These are phyloP conservation scores for Periplaneta americana DNA, from an alignment of 1,140 invertebrate species.

Conservation along the genomic window DNA sequence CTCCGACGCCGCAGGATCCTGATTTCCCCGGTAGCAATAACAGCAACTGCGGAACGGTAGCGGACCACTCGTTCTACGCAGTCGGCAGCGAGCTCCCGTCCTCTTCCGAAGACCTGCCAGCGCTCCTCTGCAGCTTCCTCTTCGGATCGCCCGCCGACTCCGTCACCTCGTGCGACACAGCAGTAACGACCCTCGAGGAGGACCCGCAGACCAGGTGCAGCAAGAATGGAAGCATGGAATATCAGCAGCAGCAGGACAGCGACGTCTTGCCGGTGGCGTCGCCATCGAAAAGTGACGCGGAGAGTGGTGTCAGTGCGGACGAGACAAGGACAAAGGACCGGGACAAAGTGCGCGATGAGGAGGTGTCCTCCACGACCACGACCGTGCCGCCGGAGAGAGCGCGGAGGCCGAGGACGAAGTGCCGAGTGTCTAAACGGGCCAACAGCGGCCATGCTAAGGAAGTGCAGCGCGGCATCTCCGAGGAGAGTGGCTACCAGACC, in stretches of 20 bases:
- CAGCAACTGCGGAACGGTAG: not conserved
- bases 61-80: not conserved
- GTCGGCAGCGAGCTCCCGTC: not conserved
- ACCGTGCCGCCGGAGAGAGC: not conserved
- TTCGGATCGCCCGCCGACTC: not conserved
- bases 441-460: not conserved
- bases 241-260: no score
- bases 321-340: not conserved
- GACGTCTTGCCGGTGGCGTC: no score
- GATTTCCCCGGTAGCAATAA: not conserved
- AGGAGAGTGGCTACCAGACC: not conserved
- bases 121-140: not conserved
- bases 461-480: not conserved
- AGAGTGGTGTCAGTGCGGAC: not conserved
- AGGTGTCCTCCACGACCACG: not conserved
- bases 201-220: not conserved
- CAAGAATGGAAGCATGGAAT: not conserved
- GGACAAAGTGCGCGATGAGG: not conserved
- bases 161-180: not conserved
- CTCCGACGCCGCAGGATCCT: not conserved
- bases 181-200: not conserved
- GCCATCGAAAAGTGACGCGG: not conserved
- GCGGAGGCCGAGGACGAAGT: not conserved
- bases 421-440: not conserved
- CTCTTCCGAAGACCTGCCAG: not conserved